Percentiles rank a stretch among this genome's conserved stretches.
These are phyloP conservation scores for Acanthococcus lagerstroemiae DNA, from an alignment of 2,888 invertebrate genomes.

Conservation along the genomic window DNA sequence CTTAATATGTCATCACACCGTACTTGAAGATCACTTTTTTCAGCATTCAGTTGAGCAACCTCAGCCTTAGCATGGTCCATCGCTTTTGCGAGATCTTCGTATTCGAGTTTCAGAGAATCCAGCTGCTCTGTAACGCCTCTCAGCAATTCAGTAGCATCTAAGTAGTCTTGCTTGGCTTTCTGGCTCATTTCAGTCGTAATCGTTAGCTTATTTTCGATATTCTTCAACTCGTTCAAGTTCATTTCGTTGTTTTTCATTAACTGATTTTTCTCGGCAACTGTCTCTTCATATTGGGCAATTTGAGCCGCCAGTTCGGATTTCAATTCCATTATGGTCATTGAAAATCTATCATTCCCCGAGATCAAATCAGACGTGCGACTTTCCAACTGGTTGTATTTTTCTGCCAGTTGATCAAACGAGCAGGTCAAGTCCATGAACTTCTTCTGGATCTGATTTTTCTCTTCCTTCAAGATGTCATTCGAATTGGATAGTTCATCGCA, in stretches of 20 bases:
- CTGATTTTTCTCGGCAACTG: not conserved
- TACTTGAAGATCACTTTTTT: no score
- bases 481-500: not conserved
- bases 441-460: not conserved
- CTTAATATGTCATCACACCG: no score
- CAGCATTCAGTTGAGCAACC: no score
- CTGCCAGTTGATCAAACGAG: not conserved
- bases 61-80: no score
- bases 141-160: no score
- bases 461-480: not conserved
- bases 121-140: no score
- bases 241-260: not conserved
- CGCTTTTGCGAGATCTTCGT: no score
- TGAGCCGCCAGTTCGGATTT: not conserved
- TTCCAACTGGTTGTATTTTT: not conserved
- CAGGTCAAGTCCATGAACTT: no score
- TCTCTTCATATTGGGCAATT: not conserved
- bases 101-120: no score
- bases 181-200: no score
- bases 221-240: not conserved
- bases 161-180: no score
- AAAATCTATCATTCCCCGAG: not conserved
- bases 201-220: not conserved
- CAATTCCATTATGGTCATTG: not conserved
- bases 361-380: not conserved